Conservation (phyloP, 1,140 invertebrate genomes). For the Carposina sasakii region DNA sequence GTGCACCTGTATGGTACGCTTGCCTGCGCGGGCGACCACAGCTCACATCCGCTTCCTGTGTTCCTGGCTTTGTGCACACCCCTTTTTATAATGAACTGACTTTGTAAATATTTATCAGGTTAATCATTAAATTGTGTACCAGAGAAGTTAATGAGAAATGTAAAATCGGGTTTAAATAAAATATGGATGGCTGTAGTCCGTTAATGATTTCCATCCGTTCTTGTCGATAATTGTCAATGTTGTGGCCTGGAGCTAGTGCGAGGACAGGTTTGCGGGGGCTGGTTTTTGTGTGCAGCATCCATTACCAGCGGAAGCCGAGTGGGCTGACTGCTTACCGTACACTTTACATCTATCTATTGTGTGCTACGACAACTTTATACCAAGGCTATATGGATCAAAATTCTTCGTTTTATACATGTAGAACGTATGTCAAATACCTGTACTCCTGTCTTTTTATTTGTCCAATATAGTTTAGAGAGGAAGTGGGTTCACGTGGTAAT, state of each 20-base stretch:
- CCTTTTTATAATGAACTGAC: conserved; percentile 35
- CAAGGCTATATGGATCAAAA: no score
- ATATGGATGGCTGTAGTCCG: no score
- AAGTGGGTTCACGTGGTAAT: conserved; percentile 43
- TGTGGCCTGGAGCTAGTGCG: no score
- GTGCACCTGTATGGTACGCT: conserved; percentile 39
- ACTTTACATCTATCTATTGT: conserved; percentile 25
- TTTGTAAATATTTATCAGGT: no score
- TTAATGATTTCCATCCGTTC: conserved; percentile 31
- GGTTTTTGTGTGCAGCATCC: conserved; percentile 44
- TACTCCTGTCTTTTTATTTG: no score
- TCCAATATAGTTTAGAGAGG: conserved; percentile 18
- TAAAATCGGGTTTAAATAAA: no score
- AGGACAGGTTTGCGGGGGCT: conserved; percentile 33
- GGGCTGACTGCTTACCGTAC: conserved; percentile 23
- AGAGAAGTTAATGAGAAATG: no score
- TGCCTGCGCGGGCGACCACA: conserved; percentile 28
- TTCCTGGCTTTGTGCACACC: conserved; percentile 38
- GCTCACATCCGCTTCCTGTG: conserved; percentile 57
- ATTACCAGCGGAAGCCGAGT: conserved; percentile 44
- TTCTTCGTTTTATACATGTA: no score
- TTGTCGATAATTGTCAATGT: conserved; percentile 31
- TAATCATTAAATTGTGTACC: no score
- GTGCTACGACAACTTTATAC: no score
- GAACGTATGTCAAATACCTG: no score